Evolutionary conservation across 2,888 invertebrate genomes (phyloP), one percentile per base, ranked within the genome.

Genomic region (Acanthosepion lycidas): DNA sequence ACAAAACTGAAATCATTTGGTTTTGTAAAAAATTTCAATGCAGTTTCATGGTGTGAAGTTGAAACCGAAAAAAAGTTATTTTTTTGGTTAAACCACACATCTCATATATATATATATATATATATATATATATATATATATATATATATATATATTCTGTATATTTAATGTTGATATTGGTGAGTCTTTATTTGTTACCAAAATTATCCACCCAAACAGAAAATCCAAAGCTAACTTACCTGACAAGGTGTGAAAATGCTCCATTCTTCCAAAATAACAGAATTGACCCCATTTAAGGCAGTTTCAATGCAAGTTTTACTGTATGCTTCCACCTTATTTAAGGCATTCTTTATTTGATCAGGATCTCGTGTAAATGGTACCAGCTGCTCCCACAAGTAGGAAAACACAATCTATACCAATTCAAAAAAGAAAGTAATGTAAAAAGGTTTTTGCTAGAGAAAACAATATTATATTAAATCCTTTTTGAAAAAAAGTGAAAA

Each of bases 331-430:
- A 99, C 98, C 95, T 98, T 98, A 95, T 98, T 98, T 3, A 99
- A 97, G 96, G 98, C 98, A 42, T 98, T 98, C 96, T 98, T 98
- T 95, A 99, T 98, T 64, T 98, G 98, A 95, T 98, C 99, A 97
- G 98, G 98, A 96, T 99, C 99, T 95, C 99, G 98, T 0, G 99
- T 99, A 96, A 99, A 99, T 42, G 98, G 98, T 91, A 98, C 98
- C 64, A 98, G 95, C 64, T 97, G 96, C 95, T 97, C 97, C 96
- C 97, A 97, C 3, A 97, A 96, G 78, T 97, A 97, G 20, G 97
- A 97, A 96, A 97, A 97, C 8, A 97, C 96, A 94, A 97, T 97
- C 98, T 95, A 98, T 97, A 96, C 95, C 92, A 48, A 49, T 28
- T 53, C 49, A 49, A 26, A 93, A 15, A 18, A n/a, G 28, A 78